A percentile compares a stretch with the other conserved stretches of the same genome.
Conservation (phyloP, 2,888 invertebrate species). For the Meta bourneti region DNA sequence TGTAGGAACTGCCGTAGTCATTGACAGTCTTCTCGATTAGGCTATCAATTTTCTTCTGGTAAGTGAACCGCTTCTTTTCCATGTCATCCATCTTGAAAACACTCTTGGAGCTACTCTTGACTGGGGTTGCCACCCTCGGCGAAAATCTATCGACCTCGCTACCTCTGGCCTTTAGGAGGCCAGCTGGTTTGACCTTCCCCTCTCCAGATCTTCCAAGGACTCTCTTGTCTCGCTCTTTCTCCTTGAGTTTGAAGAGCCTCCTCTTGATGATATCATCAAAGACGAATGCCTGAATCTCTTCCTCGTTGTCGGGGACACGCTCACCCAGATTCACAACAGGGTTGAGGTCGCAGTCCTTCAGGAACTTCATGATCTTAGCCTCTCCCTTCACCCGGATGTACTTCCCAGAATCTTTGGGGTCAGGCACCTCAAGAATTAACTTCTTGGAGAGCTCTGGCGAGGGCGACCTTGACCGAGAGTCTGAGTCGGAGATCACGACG, state of each 20-base stretch:
- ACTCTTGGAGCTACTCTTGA: neutral
- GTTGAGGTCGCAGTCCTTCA: slow-evolving; percentile 64
- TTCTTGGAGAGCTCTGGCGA: slow-evolving; percentile 42
- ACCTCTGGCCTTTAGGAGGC: slow-evolving; percentile 1
- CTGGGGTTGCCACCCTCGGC: slow-evolving; percentile 27
- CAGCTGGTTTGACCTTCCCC: neutral
- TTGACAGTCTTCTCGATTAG: neutral
- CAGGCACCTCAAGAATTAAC: slow-evolving; percentile 52
- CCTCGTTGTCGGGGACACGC: slow-evolving; percentile 45
- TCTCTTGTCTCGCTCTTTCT: slow-evolving; percentile 25
- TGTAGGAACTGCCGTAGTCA: neutral
- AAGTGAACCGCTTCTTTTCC: slow-evolving; percentile 45
- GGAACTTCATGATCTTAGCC: slow-evolving; percentile 48
- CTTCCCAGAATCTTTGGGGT: slow-evolving; percentile 52
- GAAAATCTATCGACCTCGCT: neutral
- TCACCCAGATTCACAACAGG: slow-evolving; percentile 63
- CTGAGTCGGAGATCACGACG: slow-evolving; percentile 11
- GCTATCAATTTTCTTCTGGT: slow-evolving; percentile 59
- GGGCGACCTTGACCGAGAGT: slow-evolving; percentile 32
- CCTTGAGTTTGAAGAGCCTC: slow-evolving; percentile 25
- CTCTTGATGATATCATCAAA: slow-evolving; percentile 48
- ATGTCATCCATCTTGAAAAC: neutral
- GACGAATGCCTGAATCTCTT: slow-evolving; percentile 48
- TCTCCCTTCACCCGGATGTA: slow-evolving; percentile 67
- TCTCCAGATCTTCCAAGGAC: neutral